Conservation (phyloP, 2,888 invertebrate genomes). For the Drosophila anceps region DNA sequence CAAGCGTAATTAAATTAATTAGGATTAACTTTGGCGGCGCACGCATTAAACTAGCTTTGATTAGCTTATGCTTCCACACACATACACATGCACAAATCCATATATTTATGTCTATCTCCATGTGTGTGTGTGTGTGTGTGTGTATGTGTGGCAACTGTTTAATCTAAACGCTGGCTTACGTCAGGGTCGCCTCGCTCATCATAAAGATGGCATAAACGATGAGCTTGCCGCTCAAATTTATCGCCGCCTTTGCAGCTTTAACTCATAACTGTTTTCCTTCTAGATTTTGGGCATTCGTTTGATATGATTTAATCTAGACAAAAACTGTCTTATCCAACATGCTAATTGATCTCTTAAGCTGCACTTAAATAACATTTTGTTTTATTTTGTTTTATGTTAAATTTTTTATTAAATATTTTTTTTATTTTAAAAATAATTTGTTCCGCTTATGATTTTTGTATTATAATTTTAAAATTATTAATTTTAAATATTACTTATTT, state of each 20-base stretch:
- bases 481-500: not conserved
- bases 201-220: conserved; percentile 79
- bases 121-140: conserved; percentile 18
- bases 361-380: not conserved
- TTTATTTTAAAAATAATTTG: not conserved
- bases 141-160: conserved; percentile 47
- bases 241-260: conserved; percentile 4
- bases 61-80: conserved; percentile 72
- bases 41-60: conserved; percentile 80
- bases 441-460: no score
- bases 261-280: conserved; percentile 8
- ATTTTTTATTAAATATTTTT: no score
- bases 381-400: not conserved
- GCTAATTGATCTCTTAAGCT: not conserved
- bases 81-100: conserved; percentile 58
- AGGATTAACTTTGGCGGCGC: conserved; percentile 81
- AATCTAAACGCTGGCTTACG: conserved; percentile 73
- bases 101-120: conserved; percentile 52
- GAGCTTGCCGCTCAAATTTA: conserved; percentile 45
- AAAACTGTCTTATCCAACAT: not conserved
- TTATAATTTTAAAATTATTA: not conserved
- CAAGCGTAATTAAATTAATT: conserved; percentile 80
- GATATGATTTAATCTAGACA: not conserved
- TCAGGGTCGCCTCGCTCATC: conserved; percentile 60
- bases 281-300: not conserved